These are phyloP conservation scores for Diglossa brunneiventris DNA, from an alignment of 2,113 vertebrate genomes.

Conservation along the genomic window DNA sequence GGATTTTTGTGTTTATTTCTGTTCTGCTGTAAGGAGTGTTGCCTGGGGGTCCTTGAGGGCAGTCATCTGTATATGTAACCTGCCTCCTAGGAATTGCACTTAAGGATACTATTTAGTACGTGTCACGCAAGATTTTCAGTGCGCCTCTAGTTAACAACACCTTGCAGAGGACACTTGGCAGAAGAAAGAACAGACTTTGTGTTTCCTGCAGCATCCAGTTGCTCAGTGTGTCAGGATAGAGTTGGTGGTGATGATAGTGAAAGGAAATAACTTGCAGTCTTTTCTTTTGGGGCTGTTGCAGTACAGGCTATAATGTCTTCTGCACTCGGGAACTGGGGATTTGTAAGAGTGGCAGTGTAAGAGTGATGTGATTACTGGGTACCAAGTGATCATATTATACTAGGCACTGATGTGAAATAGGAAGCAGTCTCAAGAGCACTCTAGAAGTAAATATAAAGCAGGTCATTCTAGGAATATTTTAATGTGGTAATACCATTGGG, in stretches of 20 bases:
- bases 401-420: not conserved
- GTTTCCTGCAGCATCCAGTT: not conserved
- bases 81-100: not conserved
- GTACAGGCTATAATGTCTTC: not conserved
- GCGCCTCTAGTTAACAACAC: not conserved
- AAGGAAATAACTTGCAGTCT: not conserved
- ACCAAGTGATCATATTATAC: not conserved
- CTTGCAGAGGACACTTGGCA: not conserved
- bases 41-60: not conserved
- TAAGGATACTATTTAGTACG: not conserved
- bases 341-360: not conserved
- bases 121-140: not conserved
- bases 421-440: not conserved
- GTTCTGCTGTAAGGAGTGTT: not conserved
- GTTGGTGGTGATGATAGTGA: not conserved
- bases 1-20: not conserved
- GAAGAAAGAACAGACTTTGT: not conserved
- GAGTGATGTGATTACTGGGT: not conserved
- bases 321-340: not conserved
- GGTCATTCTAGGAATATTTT: not conserved
- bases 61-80: not conserved
- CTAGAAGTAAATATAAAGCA: constrained; percentile 13
- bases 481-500: not conserved
- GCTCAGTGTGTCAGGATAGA: not conserved
- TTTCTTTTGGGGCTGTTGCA: not conserved